Percentiles rank a stretch among this genome's conserved stretches.
These are phyloP conservation scores for Tromatobia lineatoria DNA, from an alignment of 2,888 invertebrate genomes.

Conservation along the genomic window DNA sequence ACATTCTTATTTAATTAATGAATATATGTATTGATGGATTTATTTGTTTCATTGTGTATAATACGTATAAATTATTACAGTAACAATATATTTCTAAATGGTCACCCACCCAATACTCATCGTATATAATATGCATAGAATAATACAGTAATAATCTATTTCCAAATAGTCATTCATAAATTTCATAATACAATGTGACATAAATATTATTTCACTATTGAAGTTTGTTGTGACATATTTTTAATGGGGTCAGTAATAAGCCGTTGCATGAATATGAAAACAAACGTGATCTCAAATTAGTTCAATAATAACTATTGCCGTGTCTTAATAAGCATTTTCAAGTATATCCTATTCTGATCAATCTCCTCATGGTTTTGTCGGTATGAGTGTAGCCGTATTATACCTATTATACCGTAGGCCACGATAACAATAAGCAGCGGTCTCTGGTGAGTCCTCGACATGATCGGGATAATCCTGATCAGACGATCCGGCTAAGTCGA, in stretches of 20 bases:
- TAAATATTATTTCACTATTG: not conserved
- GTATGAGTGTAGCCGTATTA: not conserved
- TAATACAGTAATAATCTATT: no score
- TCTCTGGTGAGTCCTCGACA: slow-evolving; percentile 30
- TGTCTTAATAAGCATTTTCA: not conserved
- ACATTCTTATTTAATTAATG: no score
- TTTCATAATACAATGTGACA: no score
- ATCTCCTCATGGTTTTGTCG: not conserved
- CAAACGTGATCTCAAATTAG: not conserved
- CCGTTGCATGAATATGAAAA: not conserved
- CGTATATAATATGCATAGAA: no score
- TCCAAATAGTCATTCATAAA: no score
- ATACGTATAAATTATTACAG: no score
- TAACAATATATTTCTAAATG: no score
- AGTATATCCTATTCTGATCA: not conserved
- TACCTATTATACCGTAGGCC: not conserved
- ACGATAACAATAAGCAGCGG: not conserved
- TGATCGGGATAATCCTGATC: slow-evolving; percentile 54
- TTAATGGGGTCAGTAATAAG: not conserved
- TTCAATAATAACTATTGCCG: not conserved
- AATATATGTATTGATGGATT: no score
- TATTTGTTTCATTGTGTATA: no score
- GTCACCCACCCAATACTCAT: no score
- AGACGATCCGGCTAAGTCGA: slow-evolving; percentile 50
- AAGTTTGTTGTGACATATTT: not conserved